Conservation (phyloP, 1,140 invertebrate species). For the Psilanteris sp. region DNA sequence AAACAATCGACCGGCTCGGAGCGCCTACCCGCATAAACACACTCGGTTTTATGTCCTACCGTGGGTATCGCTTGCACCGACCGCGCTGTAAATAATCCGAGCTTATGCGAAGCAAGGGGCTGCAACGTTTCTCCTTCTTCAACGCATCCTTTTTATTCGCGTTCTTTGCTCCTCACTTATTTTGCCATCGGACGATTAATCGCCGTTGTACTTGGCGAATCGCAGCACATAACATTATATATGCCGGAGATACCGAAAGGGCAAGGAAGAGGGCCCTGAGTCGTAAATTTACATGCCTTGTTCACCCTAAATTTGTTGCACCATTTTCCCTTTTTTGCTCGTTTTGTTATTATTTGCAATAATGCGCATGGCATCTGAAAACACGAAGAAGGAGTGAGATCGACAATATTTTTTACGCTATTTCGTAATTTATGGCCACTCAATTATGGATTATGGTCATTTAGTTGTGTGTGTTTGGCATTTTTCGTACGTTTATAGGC, state of each 20-base stretch:
- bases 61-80: conserved; percentile 40
- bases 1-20: conserved; percentile 6
- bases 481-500: too few species aligned
- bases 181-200: conserved; percentile 60
- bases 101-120: conserved; percentile 54
- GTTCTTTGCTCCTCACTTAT: conserved; percentile 52
- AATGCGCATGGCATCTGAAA: neutral
- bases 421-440: neutral
- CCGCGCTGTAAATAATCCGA: conserved; percentile 58
- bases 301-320: conserved; percentile 48
- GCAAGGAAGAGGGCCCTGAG: conserved; percentile 19
- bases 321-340: conserved; percentile 20
- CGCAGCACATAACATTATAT: conserved; percentile 57
- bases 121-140: conserved; percentile 34
- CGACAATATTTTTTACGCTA: neutral
- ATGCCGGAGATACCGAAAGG: conserved; percentile 31
- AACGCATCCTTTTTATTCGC: conserved; percentile 24
- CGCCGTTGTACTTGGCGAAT: conserved; percentile 59
- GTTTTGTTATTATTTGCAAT: conserved; percentile 17
- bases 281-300: conserved; percentile 50
- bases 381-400: neutral
- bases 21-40: conserved; percentile 35
- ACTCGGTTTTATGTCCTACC: conserved; percentile 45
- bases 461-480: too few species aligned
- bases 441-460: too few species aligned